Evolutionary conservation across 2,797 vertebrate genomes (phyloP).

Genomic region (Ataeniobius toweri): DNA sequence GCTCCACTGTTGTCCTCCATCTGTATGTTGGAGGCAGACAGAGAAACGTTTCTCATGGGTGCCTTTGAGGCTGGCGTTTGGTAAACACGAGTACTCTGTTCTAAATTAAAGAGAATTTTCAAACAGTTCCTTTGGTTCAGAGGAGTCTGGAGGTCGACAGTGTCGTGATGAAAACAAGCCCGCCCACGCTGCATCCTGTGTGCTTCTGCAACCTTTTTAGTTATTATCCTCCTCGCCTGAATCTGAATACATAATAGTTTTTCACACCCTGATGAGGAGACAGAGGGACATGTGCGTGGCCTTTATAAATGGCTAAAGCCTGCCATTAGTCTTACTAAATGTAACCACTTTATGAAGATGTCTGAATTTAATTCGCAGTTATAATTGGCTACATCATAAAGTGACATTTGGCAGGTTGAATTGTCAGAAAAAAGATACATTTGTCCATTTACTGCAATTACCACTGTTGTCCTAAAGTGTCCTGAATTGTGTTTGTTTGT

Average conservation of each 20-base stretch:
- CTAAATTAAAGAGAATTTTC: slow-evolving; percentile 22
- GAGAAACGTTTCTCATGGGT: not conserved
- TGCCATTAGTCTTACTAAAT: slow-evolving; percentile 53
- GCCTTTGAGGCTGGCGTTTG: slow-evolving; percentile 14
- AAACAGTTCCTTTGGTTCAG: slow-evolving; percentile 14
- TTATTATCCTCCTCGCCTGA: slow-evolving; percentile 27
- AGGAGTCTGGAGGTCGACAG: slow-evolving; percentile 17
- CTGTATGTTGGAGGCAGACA: slow-evolving; percentile 12
- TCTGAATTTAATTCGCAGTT: slow-evolving; percentile 27
- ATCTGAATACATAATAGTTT: slow-evolving; percentile 14
- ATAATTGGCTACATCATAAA: slow-evolving; percentile 17
- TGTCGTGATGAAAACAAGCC: slow-evolving; percentile 24
- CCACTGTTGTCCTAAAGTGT: slow-evolving; percentile 18
- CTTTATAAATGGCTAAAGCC: slow-evolving; percentile 53
- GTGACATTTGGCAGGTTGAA: slow-evolving; percentile 40
- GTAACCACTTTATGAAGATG: slow-evolving; percentile 39
- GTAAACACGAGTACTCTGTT: slow-evolving; percentile 12
- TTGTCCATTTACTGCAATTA: slow-evolving; percentile 28
- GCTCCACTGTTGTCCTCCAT: not conserved
- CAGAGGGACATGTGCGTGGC: slow-evolving; percentile 10
- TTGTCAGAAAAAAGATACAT: slow-evolving; percentile 12
- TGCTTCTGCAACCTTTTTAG: slow-evolving; percentile 22
- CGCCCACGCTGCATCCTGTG: not conserved
- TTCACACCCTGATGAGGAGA: slow-evolving; percentile 24
- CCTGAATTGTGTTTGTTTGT: slow-evolving; percentile 2